Evolutionary conservation across 2,113 vertebrate species (phyloP).

Genomic region (Pluvialis apricaria): DNA sequence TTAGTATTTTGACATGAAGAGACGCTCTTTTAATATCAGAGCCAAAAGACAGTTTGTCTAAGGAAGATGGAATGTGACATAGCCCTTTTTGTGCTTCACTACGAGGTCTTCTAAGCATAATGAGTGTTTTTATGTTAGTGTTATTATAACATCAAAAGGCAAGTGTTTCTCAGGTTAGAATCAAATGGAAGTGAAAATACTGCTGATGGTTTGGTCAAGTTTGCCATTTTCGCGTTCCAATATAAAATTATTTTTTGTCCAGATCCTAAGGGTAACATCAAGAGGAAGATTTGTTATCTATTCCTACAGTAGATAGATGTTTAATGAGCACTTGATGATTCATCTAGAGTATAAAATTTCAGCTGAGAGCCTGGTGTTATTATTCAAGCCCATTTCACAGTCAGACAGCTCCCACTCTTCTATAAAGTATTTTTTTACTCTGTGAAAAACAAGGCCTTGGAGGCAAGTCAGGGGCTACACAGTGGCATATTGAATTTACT

Average conservation of each 20-base stretch:
- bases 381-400: not conserved
- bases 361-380: slow-evolving; percentile 7
- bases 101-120: not conserved
- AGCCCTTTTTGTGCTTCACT: not conserved
- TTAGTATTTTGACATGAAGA: fast-evolving
- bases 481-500: slow-evolving; percentile 33
- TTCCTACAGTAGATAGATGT: not conserved
- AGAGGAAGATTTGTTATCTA: not conserved
- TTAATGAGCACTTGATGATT: not conserved
- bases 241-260: not conserved
- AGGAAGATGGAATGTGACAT: not conserved
- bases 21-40: not conserved
- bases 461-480: slow-evolving; percentile 20
- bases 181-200: not conserved
- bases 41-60: not conserved
- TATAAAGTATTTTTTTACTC: slow-evolving; percentile 13
- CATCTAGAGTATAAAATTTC: not conserved
- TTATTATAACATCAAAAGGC: not conserved
- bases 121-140: not conserved
- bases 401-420: slow-evolving; percentile 36
- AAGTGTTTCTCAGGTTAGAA: not conserved
- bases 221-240: not conserved
- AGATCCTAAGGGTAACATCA: slow-evolving; percentile 5
- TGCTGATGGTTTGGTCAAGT: not conserved
- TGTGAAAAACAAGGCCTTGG: slow-evolving; percentile 47